Conservation (phyloP, 2,113 vertebrate genomes). For the Chiloscyllium plagiosum region DNA sequence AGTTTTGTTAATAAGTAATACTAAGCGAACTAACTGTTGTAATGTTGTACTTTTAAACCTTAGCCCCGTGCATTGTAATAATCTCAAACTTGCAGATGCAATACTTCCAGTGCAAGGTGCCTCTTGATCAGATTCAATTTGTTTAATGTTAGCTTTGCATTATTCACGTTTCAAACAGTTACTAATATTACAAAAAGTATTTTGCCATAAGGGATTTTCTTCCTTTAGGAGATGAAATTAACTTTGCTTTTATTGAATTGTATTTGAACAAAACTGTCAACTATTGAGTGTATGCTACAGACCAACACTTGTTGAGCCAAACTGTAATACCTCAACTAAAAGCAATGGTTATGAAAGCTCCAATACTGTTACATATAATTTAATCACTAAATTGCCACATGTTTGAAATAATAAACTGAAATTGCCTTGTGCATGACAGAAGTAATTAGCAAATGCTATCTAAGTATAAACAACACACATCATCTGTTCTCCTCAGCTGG, state of each 20-base stretch:
- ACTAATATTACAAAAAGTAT: background rate
- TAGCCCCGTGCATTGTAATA: constrained; percentile 41
- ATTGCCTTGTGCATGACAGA: background rate
- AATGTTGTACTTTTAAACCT: constrained; percentile 29
- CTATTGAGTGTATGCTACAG: constrained; percentile 2
- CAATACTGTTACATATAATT: background rate
- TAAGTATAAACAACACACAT: background rate
- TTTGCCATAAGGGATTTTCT: background rate
- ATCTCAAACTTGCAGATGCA: constrained; percentile 51
- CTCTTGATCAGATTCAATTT: constrained; percentile 43
- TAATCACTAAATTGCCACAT: background rate
- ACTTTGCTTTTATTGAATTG: background rate
- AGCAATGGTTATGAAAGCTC: background rate
- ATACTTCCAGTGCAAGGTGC: constrained; percentile 43
- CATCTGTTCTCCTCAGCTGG: background rate
- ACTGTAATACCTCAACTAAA: background rate
- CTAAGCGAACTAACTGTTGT: constrained; percentile 4
- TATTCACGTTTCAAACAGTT: background rate
- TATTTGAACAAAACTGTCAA: constrained; percentile 8
- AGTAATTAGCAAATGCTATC: too few relatives aligned
- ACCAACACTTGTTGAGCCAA: background rate
- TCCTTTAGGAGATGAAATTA: background rate
- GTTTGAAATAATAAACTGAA: background rate
- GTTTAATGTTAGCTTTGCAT: constrained; percentile 10
- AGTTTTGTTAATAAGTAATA: constrained; percentile 27